Percentiles rank a stretch among this genome's conserved stretches.
Conservation (phyloP, 1,140 invertebrate genomes). For the Penaeus japonicus region DNA sequence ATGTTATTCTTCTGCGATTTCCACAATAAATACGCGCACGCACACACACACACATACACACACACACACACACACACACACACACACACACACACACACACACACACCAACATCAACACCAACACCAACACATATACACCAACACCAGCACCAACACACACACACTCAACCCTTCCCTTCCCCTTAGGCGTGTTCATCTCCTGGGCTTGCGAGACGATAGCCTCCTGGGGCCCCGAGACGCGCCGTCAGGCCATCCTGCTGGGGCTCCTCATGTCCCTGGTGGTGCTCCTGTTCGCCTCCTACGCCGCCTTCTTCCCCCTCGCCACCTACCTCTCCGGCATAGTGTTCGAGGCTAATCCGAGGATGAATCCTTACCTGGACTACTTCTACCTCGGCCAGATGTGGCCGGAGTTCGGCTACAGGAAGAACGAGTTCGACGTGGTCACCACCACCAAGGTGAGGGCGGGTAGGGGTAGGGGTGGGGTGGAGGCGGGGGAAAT, state of each 20-base stretch:
- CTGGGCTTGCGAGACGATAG: constrained; percentile 7
- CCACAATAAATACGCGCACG: neutral
- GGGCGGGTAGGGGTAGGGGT: neutral
- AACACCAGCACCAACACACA: neutral
- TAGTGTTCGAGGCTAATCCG: constrained; percentile 10
- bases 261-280: neutral
- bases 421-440: constrained; percentile 11
- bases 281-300: constrained; percentile 9
- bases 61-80: constrained; percentile 15
- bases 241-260: neutral
- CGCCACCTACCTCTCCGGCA: constrained; percentile 52
- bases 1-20: no score
- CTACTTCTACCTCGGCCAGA: constrained; percentile 41
- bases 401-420: constrained; percentile 56
- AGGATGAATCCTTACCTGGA: constrained; percentile 31
- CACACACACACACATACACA: neutral
- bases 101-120: neutral
- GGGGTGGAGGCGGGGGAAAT: neutral
- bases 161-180: neutral
- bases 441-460: constrained; percentile 11
- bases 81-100: neutral
- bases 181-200: neutral
- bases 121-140: neutral
- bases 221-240: neutral
- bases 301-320: constrained; percentile 53